Conservation (phyloP, 2,888 invertebrate species). For the Volucella bombylans region DNA sequence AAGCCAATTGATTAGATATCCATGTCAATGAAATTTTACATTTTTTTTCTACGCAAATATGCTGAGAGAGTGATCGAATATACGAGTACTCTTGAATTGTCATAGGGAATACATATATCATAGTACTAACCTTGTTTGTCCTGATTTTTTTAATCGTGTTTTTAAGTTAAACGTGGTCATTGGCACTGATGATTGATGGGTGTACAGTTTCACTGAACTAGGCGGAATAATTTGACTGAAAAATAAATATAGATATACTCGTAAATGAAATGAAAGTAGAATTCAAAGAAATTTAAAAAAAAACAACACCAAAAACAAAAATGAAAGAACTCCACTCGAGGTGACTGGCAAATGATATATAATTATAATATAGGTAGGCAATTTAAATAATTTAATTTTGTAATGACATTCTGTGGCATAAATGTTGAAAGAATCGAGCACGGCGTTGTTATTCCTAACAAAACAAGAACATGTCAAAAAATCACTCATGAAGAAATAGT, state of each 20-base stretch:
- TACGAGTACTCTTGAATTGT: too few species aligned
- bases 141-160: not conserved
- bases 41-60: slow-evolving; percentile 23
- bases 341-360: too few species aligned
- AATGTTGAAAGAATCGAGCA: too few species aligned
- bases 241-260: slow-evolving; percentile 15
- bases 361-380: too few species aligned
- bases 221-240: slow-evolving; percentile 5
- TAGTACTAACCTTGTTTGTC: slow-evolving; percentile 28
- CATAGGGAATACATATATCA: too few species aligned
- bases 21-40: slow-evolving; percentile 38
- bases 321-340: too few species aligned
- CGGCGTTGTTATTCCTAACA: not conserved
- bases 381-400: too few species aligned
- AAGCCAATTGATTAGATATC: slow-evolving; percentile 45
- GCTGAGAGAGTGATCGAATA: not conserved
- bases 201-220: slow-evolving; percentile 30
- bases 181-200: slow-evolving; percentile 33
- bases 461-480: not conserved
- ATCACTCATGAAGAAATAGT: too few species aligned
- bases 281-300: not conserved
- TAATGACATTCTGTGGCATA: too few species aligned
- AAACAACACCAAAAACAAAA: not conserved
- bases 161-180: slow-evolving; percentile 26
- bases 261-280: too few species aligned